These are phyloP conservation scores for Tenebrio molitor DNA, from an alignment of 1,140 invertebrate species.

Conservation along the genomic window DNA sequence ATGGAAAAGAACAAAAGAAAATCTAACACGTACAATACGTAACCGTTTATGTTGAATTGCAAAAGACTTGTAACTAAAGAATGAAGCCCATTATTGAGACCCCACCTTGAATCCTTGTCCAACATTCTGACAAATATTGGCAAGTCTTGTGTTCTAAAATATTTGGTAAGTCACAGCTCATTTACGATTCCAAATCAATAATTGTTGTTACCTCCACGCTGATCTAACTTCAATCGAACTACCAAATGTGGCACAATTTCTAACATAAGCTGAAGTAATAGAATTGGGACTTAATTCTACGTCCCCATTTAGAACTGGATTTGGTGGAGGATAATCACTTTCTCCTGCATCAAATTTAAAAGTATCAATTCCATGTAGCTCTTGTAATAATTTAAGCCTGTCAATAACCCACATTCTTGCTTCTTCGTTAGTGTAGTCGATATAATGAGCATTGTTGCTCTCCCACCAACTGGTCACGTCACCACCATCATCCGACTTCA, in stretches of 20 bases:
- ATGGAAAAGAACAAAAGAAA: slow-evolving; percentile 19
- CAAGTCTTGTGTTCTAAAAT: slow-evolving; percentile 77
- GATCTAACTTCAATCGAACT: slow-evolving; percentile 80
- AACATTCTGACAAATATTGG: slow-evolving; percentile 90
- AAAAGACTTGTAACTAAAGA: slow-evolving; percentile 86
- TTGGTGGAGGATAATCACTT: slow-evolving; percentile 71
- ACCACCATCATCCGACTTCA: slow-evolving; percentile 69
- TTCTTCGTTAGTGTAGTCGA: slow-evolving; percentile 85
- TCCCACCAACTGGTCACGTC: slow-evolving; percentile 87
- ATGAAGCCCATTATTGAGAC: slow-evolving; percentile 80
- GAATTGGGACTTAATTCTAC: slow-evolving; percentile 71
- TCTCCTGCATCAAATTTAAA: slow-evolving; percentile 97
- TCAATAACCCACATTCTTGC: slow-evolving; percentile 82
- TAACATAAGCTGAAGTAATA: slow-evolving; percentile 76
- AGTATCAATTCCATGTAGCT: slow-evolving; percentile 80
- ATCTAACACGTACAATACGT: slow-evolving; percentile 72
- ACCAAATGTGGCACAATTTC: slow-evolving; percentile 75
- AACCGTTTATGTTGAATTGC: slow-evolving; percentile 87
- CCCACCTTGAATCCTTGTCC: slow-evolving; percentile 88
- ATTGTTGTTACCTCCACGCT: slow-evolving; percentile 66
- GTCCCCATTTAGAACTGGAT: slow-evolving; percentile 62
- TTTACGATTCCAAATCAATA: background rate
- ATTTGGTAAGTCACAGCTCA: background rate
- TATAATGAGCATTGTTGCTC: slow-evolving; percentile 74
- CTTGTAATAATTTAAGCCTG: slow-evolving; percentile 73